These are phyloP conservation scores for Rotaria macrura DNA, from an alignment of 2,888 invertebrate genomes.

Conservation along the genomic window DNA sequence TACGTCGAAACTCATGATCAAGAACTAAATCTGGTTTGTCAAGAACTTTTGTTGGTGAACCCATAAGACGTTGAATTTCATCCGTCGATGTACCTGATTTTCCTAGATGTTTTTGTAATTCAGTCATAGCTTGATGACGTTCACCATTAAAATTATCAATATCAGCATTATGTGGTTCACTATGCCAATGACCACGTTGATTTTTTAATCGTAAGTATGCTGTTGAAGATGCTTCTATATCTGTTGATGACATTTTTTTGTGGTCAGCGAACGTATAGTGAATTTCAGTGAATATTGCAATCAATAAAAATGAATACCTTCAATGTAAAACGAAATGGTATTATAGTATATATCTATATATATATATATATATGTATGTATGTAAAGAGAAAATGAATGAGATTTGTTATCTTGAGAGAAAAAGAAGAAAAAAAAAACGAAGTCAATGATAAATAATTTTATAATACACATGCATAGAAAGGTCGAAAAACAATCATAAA, in stretches of 20 bases:
- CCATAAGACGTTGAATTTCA: background rate
- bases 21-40: background rate
- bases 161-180: background rate
- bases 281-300: background rate
- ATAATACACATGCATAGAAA: too few relatives aligned
- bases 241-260: background rate
- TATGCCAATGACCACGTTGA: constrained; percentile 1
- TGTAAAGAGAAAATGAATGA: too few relatives aligned
- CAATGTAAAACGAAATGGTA: background rate
- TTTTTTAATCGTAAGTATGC: background rate
- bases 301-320: background rate
- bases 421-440: background rate
- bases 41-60: background rate
- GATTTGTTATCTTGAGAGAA: background rate
- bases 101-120: background rate
- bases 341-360: background rate
- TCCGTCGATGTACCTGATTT: background rate
- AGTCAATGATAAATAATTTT: background rate
- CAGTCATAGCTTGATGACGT: background rate
- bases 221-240: background rate
- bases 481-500: too few relatives aligned
- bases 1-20: background rate
- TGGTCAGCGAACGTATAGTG: background rate
- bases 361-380: background rate
- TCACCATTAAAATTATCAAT: background rate